Percentiles rank a stretch among this genome's conserved stretches.
Evolutionary conservation across 2,888 invertebrate species (phyloP).

Genomic region (Drosophila mayaguana): DNA sequence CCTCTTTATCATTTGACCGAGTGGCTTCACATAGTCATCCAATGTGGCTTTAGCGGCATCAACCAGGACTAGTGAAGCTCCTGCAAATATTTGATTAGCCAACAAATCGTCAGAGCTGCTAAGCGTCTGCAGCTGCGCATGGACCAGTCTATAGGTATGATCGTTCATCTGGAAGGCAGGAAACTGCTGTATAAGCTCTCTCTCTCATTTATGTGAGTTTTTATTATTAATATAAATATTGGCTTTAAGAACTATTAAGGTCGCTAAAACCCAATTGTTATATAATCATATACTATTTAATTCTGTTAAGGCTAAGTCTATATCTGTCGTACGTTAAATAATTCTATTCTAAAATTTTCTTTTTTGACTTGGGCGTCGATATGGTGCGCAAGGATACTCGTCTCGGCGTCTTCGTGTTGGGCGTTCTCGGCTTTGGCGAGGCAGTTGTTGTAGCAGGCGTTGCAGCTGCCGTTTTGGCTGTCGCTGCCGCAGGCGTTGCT

Average conservation of each 20-base stretch:
- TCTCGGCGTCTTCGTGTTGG: conserved; percentile 87
- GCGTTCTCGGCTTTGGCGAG: conserved; percentile 68
- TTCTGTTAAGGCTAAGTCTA: conserved; percentile 40
- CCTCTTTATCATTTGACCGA: neutral
- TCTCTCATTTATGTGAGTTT: conserved; percentile 17
- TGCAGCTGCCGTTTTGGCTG: conserved; percentile 13
- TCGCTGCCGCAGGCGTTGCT: neutral
- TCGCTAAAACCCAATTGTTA: neutral
- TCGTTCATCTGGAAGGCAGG: conserved; percentile 15
- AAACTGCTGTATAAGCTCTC: neutral
- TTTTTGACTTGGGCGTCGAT: conserved; percentile 91
- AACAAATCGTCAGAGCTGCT: neutral
- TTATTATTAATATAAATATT: conserved; percentile 42
- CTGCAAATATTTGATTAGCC: neutral
- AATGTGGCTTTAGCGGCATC: neutral
- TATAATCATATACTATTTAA: conserved; percentile 19
- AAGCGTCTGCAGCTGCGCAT: neutral
- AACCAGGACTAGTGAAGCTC: neutral
- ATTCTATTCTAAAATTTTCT: conserved; percentile 84
- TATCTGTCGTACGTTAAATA: conserved; percentile 28
- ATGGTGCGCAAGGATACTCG: conserved; percentile 91
- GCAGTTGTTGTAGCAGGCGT: neutral
- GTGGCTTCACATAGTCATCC: conserved; percentile 11
- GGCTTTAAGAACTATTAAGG: neutral
- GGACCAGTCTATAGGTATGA: neutral